Evolutionary conservation across 2,113 vertebrate species (phyloP), one percentile per base, ranked within the genome.

Genomic region (Barnardius zonarius): DNA sequence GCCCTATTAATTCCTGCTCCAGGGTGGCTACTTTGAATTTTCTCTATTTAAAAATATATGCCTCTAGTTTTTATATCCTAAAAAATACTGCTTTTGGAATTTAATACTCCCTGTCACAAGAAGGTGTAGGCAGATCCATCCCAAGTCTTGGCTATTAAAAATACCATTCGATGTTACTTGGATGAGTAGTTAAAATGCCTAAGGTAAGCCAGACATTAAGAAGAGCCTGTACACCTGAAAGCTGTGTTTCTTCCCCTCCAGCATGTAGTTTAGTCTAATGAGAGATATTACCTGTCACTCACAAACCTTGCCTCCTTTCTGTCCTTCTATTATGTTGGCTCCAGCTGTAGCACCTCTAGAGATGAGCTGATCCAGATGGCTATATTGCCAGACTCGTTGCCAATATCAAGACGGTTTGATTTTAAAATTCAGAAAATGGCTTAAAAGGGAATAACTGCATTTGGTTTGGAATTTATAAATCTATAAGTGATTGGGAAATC

Each of bases 371-470:
- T 74, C n/a, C n/a, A 37, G 24, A 24, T 3, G 18, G 12, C 27
- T 62, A 31, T 9, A 35, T 5, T 54, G 54, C 25, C 35, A 63
- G 14, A 44, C 7, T 67, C 22, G 10, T 67, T 16, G 27, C 8
- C 61, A 33, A 49, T 8, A 35, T 7, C 0, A 1, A 91, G 51
- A 59, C 1, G 35, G n/a, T 15, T 91, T 0, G 0, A 37, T 52
- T 68, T 81, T 52, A 43, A 94, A 82, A 63, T 66, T 35, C 44
- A 82, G 46, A 35, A 76, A 78, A 61, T 1, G 0, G 18, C 10
- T 79, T 64, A 4, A 87, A 80, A 86, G 10, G 5, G 2, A 7
- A 80, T 70, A 62, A n/a, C 5, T 57, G 7, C 15, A 20, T 62
- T 81, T 74, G 5, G 24, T 86, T 78, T 49, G 10, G 37, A 80